Conservation (phyloP, 2,113 vertebrate species). For the Isichthys henryi region DNA sequence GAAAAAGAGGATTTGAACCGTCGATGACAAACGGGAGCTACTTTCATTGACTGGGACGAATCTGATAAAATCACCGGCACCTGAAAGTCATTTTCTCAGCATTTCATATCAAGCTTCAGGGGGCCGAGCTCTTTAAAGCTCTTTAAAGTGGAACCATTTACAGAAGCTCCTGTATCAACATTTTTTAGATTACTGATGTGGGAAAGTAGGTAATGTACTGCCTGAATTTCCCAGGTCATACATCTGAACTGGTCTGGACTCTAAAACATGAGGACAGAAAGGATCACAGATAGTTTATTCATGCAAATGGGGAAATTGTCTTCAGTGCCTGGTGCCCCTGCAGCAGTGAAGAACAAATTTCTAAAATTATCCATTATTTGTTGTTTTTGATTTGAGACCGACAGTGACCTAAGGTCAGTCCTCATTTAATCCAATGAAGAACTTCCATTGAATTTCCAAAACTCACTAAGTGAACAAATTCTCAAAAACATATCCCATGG, state of each 20-base stretch:
- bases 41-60: neutral
- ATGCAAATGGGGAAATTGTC: neutral
- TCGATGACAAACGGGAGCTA: neutral
- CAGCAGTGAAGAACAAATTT: neutral
- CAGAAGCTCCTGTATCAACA: neutral
- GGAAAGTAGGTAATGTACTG: neutral
- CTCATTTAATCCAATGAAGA: neutral
- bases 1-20: neutral
- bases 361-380: neutral
- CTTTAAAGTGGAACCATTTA: neutral
- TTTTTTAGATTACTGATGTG: neutral
- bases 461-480: neutral
- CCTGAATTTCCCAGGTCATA: neutral
- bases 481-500: neutral
- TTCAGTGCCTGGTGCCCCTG: neutral
- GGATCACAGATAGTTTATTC: neutral
- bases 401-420: neutral
- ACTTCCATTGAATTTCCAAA: neutral
- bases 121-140: neutral
- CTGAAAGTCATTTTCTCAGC: neutral
- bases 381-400: neutral
- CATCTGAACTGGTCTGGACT: neutral
- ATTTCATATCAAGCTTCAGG: neutral
- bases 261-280: neutral
- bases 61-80: neutral